Base-by-base conservation (phyloP, 2,113 vertebrate genomes). In the Phyllopteryx taeniolatus region DNA sequence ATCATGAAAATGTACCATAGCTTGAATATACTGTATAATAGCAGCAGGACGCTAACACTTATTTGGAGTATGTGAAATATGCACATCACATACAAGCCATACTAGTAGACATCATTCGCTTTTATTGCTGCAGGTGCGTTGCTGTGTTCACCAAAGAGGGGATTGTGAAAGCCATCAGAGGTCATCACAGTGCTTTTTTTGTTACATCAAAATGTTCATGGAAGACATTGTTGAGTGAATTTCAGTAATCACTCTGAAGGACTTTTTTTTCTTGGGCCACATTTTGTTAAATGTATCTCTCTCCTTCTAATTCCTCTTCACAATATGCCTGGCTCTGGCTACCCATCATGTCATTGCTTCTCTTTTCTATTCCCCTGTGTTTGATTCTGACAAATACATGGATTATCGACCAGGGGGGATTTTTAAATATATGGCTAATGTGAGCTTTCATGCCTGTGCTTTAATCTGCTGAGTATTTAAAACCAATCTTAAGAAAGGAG, bases 391-490 rank as follows among this genome's bases (percentile, higher is more conserved):
- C 91, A 92, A 92, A 92, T 90, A 90, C 88, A 85, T 70, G 91
- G 91, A 92, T 92, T 92, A 92, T 91, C 87, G 79, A 86, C 88
- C 86, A 79, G 88, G 88, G 83, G 89, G 79, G 86, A 57, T 69
- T 87, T 92, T 90, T 86, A 87, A 91, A 92, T 92, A 91, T 92
- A 90, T 88, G 85, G 87, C 90, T 92, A 92, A 92, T 92, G 91
- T 91, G 89, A 89, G 90, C 90, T 91, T 92, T 91, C 91, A 91
- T 86, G 89, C 90, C 87, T 88, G 85, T 78, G 85, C 90, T 91
- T 91, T 92, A 92, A 92, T 92, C 91, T 92, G 87, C 90, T 75
- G 89, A 91, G 90, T 91, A 91, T 92, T 92, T 92, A 89, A 92
- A 92, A 91, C 87, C 87, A 90, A 92, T 92, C 88, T 91, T 90